A percentile compares a stretch with the other conserved stretches of the same genome.
These are phyloP conservation scores for Oegoconia quadripuncta DNA, from an alignment of 2,888 invertebrate genomes.

Conservation along the genomic window DNA sequence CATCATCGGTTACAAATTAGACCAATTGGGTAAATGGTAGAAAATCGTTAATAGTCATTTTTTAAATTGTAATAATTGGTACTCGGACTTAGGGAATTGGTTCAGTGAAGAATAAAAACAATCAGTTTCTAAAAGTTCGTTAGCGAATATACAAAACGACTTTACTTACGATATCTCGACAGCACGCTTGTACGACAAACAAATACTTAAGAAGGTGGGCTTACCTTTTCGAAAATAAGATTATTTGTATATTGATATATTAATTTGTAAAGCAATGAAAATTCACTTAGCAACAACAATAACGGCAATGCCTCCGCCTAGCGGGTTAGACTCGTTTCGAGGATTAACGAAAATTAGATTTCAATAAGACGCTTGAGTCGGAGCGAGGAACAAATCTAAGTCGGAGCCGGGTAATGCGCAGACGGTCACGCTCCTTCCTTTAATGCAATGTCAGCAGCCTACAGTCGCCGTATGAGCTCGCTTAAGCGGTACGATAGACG, in stretches of 20 bases:
- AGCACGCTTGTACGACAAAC: too few species aligned
- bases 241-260: background rate
- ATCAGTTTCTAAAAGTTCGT: too few species aligned
- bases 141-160: too few species aligned
- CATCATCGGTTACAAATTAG: constrained; percentile 43
- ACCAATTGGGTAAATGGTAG: too few species aligned
- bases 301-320: constrained; percentile 46
- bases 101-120: too few species aligned
- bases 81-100: too few species aligned
- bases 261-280: background rate
- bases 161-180: too few species aligned
- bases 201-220: too few species aligned
- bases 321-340: constrained; percentile 46
- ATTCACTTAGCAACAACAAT: constrained; percentile 37
- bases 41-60: too few species aligned
- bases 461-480: constrained; percentile 16
- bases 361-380: constrained; percentile 74
- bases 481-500: constrained; percentile 14
- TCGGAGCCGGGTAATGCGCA: constrained; percentile 58
- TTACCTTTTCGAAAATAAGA: too few species aligned
- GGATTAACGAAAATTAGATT: constrained; percentile 78
- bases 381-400: constrained; percentile 60
- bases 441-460: constrained; percentile 60
- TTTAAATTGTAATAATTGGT: too few species aligned
- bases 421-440: constrained; percentile 66